Percentiles rank a stretch among this genome's conserved stretches.
These are phyloP conservation scores for Malurus alboscapulatus DNA, from an alignment of 2,113 vertebrate genomes.

Conservation along the genomic window DNA sequence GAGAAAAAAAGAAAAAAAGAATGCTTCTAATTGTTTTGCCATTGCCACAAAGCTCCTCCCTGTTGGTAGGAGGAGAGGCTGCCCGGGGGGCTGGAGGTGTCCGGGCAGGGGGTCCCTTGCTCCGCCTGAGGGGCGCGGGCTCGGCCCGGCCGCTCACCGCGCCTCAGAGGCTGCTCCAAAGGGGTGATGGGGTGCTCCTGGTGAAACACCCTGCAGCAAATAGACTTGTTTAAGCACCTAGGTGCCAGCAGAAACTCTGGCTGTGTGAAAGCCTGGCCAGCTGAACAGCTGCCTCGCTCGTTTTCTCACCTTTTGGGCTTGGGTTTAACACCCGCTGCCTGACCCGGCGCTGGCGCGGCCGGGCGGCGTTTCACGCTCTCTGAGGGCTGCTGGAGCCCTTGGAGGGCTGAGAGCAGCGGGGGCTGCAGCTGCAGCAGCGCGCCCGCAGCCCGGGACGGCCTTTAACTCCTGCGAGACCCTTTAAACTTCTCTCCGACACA, in stretches of 20 bases:
- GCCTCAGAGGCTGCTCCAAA: rapidly evolving
- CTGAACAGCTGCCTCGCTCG: background rate
- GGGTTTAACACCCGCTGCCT: background rate
- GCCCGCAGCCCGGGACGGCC: background rate
- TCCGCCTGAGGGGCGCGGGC: background rate
- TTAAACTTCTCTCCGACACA: background rate
- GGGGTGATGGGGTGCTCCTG: background rate
- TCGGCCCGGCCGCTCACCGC: background rate
- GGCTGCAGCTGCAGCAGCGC: background rate
- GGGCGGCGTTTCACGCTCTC: background rate
- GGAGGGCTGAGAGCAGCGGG: background rate
- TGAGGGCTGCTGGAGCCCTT: background rate
- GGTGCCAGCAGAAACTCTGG: background rate
- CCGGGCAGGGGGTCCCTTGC: background rate
- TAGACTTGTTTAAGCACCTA: background rate
- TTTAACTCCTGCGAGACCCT: background rate
- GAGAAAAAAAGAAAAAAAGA: rapidly evolving
- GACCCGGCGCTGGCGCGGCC: rapidly evolving
- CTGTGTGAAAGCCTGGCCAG: background rate
- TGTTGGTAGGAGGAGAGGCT: too few species aligned
- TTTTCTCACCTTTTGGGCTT: background rate
- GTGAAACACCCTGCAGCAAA: background rate
- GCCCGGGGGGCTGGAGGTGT: background rate
- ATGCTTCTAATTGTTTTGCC: background rate
- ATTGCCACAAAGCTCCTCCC: background rate